Evolutionary conservation across 92 coral and sea anemone genomes (phyloP), one percentile per base, ranked within the genome.

Genomic region (Umimayanthus chanpuru): DNA sequence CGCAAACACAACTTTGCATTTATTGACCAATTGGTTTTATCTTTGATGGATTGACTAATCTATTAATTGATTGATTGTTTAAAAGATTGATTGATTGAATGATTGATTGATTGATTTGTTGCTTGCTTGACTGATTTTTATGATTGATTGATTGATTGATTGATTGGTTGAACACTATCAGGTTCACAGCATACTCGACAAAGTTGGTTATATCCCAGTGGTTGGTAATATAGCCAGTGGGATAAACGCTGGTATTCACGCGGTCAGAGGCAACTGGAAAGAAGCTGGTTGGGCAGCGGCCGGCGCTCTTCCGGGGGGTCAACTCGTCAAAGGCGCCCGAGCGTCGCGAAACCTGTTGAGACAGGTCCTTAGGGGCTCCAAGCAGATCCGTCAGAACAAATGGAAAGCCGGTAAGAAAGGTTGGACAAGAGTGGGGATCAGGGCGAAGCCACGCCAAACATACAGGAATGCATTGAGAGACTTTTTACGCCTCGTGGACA

Each of bases 231-330:
- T 81, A 18, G 86, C 86, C 28, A 81, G 58, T 66, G 86, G 76
- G 10, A 81, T 65, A 36, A 81, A 81, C 23, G 86, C 86, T 67
- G 86, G 86, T 39, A 81, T 81, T 23, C 86, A 81, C 38, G 86
- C 86, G 18, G 76, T 56, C 28, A 32, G 86, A 25, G 86, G 86
- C 1, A 81, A 81, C 86, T 81, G 76, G 86, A 81, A 81, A 65
- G 75, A 81, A 64, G 86, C 86, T 4, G 86, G 38, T 15, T 81
- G 86, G 86, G 11, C 86, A 39, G 75, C 76, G 58, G 76, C 75
- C 1, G 86, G 86, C 4, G 86, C 86, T 7, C 76, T 81, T 26
- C 86, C 86, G 15, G 86, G 76, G 43, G 86, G 86, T 9, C 86
- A 81, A 81, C 39, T 81, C 11, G 58, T 81, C 9, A 81, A 81